Evolutionary conservation across 2,888 invertebrate species (phyloP), one percentile per base, ranked within the genome.

Genomic region (Orchesella flavescens): DNA sequence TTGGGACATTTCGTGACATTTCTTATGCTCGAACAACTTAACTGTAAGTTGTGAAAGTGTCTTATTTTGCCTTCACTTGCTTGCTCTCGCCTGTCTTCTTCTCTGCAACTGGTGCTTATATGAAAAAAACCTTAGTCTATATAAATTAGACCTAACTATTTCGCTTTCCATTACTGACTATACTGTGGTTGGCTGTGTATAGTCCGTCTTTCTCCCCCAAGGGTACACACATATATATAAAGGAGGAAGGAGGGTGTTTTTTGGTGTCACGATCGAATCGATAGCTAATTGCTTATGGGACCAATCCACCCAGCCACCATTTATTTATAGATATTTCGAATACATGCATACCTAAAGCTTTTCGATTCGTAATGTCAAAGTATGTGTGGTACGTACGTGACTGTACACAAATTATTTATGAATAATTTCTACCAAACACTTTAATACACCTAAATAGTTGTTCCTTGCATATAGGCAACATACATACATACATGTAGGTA

Each of bases 1-100:
- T 61, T 49, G 82, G 82, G 82, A 82, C 75, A 82, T 75, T 82
- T 82, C 82, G 75, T 82, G 82, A 82, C 82, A 82, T 82, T 75
- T 75, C 82, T 76, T 68, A 61, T 73, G 74, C 74, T 82, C 69
- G 7, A 81, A 82, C 82, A 82, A 82, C 74, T 82, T 82, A 82
- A 69, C 75, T 75, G 13, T 7, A 61, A 76, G 66, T 76, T 78
- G 69, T 63, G 66, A 80, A 57, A 46, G 66, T 55, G 71, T 61
- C 57, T 74, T 80, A 63, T 71, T 78, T 72, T 65, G 55, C 63
- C 12, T 65, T 53, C 46, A 44, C n/a, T 19, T 43, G 34, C 34
- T 7, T 34, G 13, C 34, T n/a, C 10, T 10, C 66, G 55, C 65
- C n/a, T 49, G 63, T 75, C 59, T 65, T 66, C 21, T 68, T 34